Evolutionary conservation across 2,888 invertebrate species (phyloP).

Genomic region (Synanthedon myopaeformis): DNA sequence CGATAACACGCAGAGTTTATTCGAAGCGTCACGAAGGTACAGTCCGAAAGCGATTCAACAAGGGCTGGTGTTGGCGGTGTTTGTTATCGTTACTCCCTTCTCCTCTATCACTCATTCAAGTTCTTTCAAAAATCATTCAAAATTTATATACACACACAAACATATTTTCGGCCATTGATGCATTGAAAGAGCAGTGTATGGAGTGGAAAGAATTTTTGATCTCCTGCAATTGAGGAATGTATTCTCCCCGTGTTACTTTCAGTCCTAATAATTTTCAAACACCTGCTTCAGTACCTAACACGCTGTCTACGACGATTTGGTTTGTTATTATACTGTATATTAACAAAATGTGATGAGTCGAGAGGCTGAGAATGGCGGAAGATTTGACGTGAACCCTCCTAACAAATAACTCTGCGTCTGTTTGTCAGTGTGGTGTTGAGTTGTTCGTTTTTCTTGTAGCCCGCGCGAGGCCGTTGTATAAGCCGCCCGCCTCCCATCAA

Average conservation of each 20-base stretch:
- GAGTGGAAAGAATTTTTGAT: no score
- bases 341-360: neutral
- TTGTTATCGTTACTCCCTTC: constrained; percentile 9
- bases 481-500: constrained; percentile 58
- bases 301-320: constrained; percentile 6
- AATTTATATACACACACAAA: no score
- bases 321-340: constrained; percentile 5
- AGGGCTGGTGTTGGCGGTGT: constrained; percentile 32
- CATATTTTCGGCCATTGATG: no score
- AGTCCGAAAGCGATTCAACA: constrained; percentile 10
- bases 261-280: constrained; percentile 2
- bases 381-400: neutral
- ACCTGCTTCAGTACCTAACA: constrained; percentile 9
- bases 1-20: constrained; percentile 34
- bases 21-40: constrained; percentile 59
- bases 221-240: no score
- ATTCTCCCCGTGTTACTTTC: no score
- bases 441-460: constrained; percentile 64
- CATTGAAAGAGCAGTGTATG: no score
- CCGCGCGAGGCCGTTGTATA: constrained; percentile 50
- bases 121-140: no score
- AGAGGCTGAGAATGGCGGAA: neutral
- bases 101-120: neutral
- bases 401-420: constrained; percentile 1
- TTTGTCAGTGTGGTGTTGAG: constrained; percentile 51